Evolutionary conservation across 2,113 vertebrate genomes (phyloP).

Genomic region (Glareola pratincola): DNA sequence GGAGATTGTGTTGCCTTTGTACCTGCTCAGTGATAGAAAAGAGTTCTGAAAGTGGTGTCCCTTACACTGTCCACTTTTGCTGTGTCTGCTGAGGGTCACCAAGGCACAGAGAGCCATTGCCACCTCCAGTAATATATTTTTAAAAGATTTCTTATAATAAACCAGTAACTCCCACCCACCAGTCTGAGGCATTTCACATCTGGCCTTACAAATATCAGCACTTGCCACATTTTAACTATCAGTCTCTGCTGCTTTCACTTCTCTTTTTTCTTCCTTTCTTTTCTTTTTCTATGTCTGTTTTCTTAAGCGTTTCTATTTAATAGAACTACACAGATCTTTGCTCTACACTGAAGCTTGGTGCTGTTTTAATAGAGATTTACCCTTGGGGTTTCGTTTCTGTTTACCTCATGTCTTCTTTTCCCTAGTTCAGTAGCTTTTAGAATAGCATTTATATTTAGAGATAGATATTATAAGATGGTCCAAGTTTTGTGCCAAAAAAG

Average conservation of each 20-base stretch:
- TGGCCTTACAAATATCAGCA: not conserved
- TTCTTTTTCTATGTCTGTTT: fast-evolving
- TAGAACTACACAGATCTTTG: not conserved
- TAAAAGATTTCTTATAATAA: not conserved
- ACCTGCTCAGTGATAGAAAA: not conserved
- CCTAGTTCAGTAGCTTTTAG: not conserved
- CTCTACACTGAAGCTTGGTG: not conserved
- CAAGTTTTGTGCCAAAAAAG: not conserved
- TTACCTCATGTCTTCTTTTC: not conserved
- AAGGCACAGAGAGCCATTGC: not conserved
- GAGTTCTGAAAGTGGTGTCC: not conserved
- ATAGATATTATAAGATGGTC: not conserved
- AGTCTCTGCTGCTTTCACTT: not conserved
- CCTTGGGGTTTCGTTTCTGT: not conserved
- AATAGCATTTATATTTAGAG: not conserved
- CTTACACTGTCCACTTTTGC: not conserved
- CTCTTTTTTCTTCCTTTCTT: not conserved
- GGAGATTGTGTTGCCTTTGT: not conserved
- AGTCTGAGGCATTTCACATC: not conserved
- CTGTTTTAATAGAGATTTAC: not conserved
- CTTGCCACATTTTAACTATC: not conserved
- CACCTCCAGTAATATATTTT: not conserved
- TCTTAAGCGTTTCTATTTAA: not conserved
- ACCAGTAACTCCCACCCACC: not conserved
- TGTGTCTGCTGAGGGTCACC: not conserved